Percentiles rank a stretch among this genome's conserved stretches.
phyloP scores from a whole-genome alignment of 2,797 vertebrate species.

The Eremophila alpestris region DNA sequence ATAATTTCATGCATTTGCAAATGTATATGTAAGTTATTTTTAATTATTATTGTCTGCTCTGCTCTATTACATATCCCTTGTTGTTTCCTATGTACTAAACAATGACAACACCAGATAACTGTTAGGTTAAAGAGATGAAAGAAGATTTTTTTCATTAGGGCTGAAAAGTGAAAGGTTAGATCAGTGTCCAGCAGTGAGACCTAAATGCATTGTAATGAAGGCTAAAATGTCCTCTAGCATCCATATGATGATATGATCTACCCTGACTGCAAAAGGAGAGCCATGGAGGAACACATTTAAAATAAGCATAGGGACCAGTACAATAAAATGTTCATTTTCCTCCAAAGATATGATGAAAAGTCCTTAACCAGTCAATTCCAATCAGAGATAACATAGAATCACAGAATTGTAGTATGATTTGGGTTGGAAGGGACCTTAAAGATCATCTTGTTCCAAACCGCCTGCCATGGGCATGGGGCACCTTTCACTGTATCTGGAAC shows the following conservation, averaged over 20 bases:
- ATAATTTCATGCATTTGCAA: neutral
- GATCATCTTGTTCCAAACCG: fast-evolving
- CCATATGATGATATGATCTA: neutral
- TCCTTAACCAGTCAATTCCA: neutral
- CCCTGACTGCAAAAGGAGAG: neutral
- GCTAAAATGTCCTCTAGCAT: neutral
- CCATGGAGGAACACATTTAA: neutral
- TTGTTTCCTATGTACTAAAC: constrained; percentile 7
- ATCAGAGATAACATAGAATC: neutral
- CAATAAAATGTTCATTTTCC: neutral
- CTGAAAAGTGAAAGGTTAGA: neutral
- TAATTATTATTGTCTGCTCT: constrained; percentile 35
- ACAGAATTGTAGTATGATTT: neutral
- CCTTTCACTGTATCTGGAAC: neutral
- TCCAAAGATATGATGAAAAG: neutral
- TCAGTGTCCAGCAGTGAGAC: neutral
- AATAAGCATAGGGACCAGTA: neutral
- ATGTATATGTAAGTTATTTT: neutral
- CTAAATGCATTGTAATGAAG: neutral
- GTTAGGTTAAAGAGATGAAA: neutral
- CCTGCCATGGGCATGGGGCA: neutral
- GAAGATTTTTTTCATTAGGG: neutral
- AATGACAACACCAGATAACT: neutral
- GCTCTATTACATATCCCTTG: neutral
- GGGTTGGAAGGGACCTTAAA: neutral